Conservation (phyloP, 2,797 vertebrate species). For the Lagodon rhomboides region DNA sequence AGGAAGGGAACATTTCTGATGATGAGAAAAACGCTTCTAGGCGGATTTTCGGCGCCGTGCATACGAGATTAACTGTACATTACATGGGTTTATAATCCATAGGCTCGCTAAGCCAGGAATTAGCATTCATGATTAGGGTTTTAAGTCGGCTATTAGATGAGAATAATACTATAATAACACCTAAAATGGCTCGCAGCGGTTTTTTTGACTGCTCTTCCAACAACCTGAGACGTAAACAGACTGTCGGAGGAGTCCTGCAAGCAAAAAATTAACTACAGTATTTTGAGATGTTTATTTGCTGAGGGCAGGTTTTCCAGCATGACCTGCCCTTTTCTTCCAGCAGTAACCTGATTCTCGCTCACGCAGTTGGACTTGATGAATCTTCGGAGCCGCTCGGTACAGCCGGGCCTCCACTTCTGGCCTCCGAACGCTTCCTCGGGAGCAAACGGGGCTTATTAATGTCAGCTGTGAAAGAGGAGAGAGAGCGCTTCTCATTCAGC, state of each 20-base stretch:
- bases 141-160: conserved; percentile 74
- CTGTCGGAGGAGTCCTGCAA: conserved; percentile 18
- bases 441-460: conserved; percentile 65
- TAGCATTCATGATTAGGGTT: conserved; percentile 75
- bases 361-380: conserved; percentile 16
- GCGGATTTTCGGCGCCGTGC: conserved; percentile 66
- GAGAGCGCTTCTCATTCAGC: conserved; percentile 40
- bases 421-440: conserved; percentile 42
- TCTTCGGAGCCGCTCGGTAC: conserved; percentile 32
- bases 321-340: conserved; percentile 17
- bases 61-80: conserved; percentile 78
- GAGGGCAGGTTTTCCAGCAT: conserved; percentile 30
- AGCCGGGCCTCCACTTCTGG: conserved; percentile 37
- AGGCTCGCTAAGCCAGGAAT: conserved; percentile 74
- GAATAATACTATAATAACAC: conserved; percentile 76
- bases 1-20: conserved; percentile 67
- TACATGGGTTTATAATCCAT: conserved; percentile 78
- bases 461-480: conserved; percentile 50
- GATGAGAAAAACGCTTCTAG: conserved; percentile 71
- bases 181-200: conserved; percentile 62
- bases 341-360: conserved; percentile 42
- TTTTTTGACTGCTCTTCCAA: conserved; percentile 46
- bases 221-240: conserved; percentile 56
- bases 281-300: conserved; percentile 53
- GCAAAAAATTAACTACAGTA: conserved; percentile 18